Conservation (phyloP, 2,888 invertebrate genomes). For the Ctena decussata region DNA sequence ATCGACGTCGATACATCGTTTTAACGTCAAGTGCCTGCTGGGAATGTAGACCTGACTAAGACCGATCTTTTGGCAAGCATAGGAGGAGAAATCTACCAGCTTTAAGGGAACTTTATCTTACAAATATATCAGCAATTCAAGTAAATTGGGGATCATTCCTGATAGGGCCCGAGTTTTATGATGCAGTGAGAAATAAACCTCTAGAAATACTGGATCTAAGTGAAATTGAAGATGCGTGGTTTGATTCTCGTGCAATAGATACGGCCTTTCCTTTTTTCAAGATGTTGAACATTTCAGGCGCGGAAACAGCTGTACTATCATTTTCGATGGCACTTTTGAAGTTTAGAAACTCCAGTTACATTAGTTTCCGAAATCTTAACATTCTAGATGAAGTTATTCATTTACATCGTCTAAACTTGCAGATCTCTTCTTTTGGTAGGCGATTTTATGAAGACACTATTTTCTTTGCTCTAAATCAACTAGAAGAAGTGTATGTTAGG, state of each 20-base stretch:
- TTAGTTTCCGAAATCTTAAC: background rate
- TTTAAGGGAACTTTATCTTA: background rate
- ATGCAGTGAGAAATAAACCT: background rate
- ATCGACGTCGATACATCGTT: too few species aligned
- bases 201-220: background rate
- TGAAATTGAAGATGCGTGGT: background rate
- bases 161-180: background rate
- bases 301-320: background rate
- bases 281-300: background rate
- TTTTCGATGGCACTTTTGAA: background rate
- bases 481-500: background rate
- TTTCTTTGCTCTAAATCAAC: background rate
- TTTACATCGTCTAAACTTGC: background rate
- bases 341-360: background rate
- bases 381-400: background rate
- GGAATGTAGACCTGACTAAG: background rate
- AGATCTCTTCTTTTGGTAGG: background rate
- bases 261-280: background rate
- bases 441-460: background rate
- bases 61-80: background rate
- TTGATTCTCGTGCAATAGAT: too few species aligned
- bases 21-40: too few species aligned
- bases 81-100: background rate
- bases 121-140: background rate
- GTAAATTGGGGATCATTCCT: background rate